Conservation (phyloP, 2,113 vertebrate genomes). For the Vireo altiloquus region DNA sequence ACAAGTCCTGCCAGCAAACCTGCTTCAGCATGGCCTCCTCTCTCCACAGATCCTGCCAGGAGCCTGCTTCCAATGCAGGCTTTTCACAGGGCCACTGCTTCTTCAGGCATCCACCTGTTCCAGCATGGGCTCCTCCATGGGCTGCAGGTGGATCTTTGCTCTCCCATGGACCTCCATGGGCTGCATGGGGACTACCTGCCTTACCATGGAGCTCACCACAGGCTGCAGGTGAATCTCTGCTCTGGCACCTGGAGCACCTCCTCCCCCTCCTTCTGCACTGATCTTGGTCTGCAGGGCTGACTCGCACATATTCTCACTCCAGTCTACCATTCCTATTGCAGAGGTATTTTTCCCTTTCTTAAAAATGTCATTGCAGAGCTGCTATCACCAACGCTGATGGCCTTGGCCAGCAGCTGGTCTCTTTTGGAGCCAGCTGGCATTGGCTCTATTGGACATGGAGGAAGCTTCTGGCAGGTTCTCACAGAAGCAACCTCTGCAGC, state of each 20-base stretch:
- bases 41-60: background rate
- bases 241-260: fast-evolving
- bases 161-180: fast-evolving
- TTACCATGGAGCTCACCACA: background rate
- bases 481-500: background rate
- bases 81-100: background rate
- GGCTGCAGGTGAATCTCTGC: background rate
- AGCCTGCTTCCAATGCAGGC: background rate
- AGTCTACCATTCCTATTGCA: background rate
- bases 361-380: background rate
- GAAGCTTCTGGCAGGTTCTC: background rate
- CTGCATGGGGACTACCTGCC: background rate
- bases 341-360: background rate
- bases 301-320: background rate
- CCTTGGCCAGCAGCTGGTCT: background rate
- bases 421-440: background rate
- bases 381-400: fast-evolving
- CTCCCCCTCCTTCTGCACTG: background rate
- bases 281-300: background rate
- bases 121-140: background rate
- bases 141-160: background rate
- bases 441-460: background rate
- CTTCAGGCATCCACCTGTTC: background rate
- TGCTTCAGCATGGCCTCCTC: background rate
- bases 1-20: background rate